Conservation (phyloP, 1,140 invertebrate species). For the Dermatophagoides farinae region DNA sequence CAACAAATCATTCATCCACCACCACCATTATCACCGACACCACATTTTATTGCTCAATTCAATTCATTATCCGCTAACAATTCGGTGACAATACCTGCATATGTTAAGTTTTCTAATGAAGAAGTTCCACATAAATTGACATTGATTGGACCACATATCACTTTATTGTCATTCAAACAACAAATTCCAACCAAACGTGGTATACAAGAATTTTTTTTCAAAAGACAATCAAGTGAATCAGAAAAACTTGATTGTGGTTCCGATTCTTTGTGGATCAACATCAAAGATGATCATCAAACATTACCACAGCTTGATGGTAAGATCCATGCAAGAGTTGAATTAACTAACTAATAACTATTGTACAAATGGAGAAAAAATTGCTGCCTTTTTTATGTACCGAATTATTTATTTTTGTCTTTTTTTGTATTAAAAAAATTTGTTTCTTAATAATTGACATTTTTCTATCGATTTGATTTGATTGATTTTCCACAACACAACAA, state of each 20-base stretch:
- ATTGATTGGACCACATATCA: not conserved
- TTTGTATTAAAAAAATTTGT: no score
- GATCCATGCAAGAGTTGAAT: not conserved
- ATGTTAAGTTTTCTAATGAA: not conserved
- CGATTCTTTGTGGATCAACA: not conserved
- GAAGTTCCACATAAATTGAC: not conserved
- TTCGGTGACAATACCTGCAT: not conserved
- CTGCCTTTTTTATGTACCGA: no score
- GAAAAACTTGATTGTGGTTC: not conserved
- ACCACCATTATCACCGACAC: not conserved
- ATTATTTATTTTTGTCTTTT: no score
- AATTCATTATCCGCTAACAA: not conserved
- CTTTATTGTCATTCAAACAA: not conserved
- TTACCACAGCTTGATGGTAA: not conserved
- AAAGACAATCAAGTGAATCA: not conserved
- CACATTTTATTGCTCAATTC: not conserved
- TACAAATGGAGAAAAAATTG: no score
- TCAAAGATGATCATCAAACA: not conserved
- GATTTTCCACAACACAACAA: no score
- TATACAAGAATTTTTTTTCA: not conserved
- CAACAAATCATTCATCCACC: not conserved
- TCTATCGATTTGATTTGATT: no score
- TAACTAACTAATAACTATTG: no score
- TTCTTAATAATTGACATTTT: no score
- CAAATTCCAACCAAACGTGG: not conserved